Evolutionary conservation across 2,113 vertebrate genomes (phyloP).

Genomic region (Elgaria multicarinata): DNA sequence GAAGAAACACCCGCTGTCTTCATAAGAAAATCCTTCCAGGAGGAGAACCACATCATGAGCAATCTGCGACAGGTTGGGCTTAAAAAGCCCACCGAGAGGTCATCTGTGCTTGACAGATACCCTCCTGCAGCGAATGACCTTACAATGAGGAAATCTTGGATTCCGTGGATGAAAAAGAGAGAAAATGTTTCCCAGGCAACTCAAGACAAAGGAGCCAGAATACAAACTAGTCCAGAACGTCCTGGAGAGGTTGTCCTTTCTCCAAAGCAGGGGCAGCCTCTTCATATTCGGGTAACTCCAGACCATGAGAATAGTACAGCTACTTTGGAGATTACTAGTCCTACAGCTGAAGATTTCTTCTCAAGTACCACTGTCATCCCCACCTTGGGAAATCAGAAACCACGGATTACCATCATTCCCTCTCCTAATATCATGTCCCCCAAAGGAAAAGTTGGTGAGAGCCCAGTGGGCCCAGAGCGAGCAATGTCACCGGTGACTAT

Average conservation of each 20-base stretch:
- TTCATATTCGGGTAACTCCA: conserved; percentile 94
- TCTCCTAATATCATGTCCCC: conserved; percentile 79
- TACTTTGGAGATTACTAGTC: conserved; percentile 94
- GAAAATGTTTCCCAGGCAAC: conserved; percentile 73
- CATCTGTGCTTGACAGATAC: conserved; percentile 88
- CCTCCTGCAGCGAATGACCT: conserved; percentile 88
- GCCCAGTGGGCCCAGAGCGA: conserved; percentile 75
- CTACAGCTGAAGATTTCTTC: conserved; percentile 91
- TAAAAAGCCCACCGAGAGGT: conserved; percentile 83
- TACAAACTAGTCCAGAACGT: conserved; percentile 63
- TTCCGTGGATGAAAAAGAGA: conserved; percentile 91
- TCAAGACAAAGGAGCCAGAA: conserved; percentile 79
- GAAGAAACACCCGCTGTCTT: conserved; percentile 93
- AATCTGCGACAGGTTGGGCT: conserved; percentile 89
- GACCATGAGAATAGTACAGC: conserved; percentile 90
- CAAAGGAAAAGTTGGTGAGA: conserved; percentile 76
- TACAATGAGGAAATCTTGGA: conserved; percentile 85
- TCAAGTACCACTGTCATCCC: conserved; percentile 95
- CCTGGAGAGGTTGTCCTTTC: conserved; percentile 83
- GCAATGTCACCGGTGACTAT: conserved; percentile 92
- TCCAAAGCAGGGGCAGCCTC: conserved; percentile 87
- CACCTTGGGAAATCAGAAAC: conserved; percentile 90
- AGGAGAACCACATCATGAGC: conserved; percentile 96
- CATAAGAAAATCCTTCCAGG: conserved; percentile 92
- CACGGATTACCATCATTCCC: conserved; percentile 94